Evolutionary conservation across 2,888 invertebrate species (phyloP).

Genomic region (Mythimna pallens): DNA sequence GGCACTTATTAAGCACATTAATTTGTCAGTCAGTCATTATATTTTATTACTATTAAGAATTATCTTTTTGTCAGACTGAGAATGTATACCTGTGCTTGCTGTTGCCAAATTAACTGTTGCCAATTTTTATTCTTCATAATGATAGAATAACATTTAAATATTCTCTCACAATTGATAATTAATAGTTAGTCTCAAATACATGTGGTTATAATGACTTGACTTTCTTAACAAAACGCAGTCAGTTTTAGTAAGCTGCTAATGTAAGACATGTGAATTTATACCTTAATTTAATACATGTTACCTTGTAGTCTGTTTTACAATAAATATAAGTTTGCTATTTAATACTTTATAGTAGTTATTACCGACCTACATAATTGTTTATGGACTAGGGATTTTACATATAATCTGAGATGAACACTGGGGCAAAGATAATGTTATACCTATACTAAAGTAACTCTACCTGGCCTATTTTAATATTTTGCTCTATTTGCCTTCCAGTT

Average conservation of each 20-base stretch:
- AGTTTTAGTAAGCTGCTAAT: constrained; percentile 39
- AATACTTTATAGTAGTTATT: constrained; percentile 54
- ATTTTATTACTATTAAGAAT: constrained; percentile 58
- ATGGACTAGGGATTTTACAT: constrained; percentile 51
- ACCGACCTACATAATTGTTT: constrained; percentile 35
- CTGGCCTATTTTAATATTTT: constrained; percentile 35
- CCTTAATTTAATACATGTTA: constrained; percentile 70
- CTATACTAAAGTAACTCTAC: constrained; percentile 7
- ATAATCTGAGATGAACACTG: constrained; percentile 32
- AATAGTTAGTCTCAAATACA: constrained; percentile 38
- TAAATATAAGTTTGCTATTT: constrained; percentile 64
- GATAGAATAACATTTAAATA: constrained; percentile 55
- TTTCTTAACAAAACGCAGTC: constrained; percentile 52
- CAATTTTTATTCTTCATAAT: constrained; percentile 71
- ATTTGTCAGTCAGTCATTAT: constrained; percentile 53
- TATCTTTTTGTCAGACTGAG: constrained; percentile 70
- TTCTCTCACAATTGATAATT: constrained; percentile 31
- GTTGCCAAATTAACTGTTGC: constrained; percentile 82
- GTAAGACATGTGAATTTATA: constrained; percentile 53
- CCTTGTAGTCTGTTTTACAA: constrained; percentile 71
- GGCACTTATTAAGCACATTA: constrained; percentile 40
- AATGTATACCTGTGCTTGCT: constrained; percentile 73
- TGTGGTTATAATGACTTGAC: constrained; percentile 33
- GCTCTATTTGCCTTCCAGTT: constrained; percentile 42
- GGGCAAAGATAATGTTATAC: constrained; percentile 17